Evolutionary conservation across 2,888 invertebrate genomes (phyloP), one percentile per base, ranked within the genome.

Genomic region (Ophion obscuratus): DNA sequence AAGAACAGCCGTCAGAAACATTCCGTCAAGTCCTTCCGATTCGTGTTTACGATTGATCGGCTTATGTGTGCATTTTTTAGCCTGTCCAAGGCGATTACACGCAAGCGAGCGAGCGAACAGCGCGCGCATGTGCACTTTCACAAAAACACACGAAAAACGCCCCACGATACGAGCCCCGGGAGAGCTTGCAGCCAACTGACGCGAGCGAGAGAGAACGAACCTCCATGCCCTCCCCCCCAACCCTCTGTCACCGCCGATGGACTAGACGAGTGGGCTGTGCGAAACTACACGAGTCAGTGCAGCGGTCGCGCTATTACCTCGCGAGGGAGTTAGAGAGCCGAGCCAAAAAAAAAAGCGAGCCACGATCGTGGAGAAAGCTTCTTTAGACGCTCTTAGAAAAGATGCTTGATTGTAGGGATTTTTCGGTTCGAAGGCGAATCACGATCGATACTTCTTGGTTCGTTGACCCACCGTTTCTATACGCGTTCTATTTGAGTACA

Each of bases 391-490:
- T 88, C 86, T 82, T 84, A 75, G 83, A 80, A 76, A 40, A 40
- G 44, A 44, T 75, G 11, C 40, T 40, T 47, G 14, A 47, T 64
- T 75, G 44, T 44, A 83, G 61, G 75, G 83, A 88, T n/a, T 44
- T 20, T 40, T 31, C 2, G 73, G 31, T 71, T 59, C 82, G 67
- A 83, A 74, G 85, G 74, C 89, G 90, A 90, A 90, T 90, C 89
- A 76, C 86, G 86, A 90, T 90, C 89, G 90, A 89, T 89, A 47
- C 11, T 9, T 76, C 85, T 59, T 85, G 87, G 90, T 86, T 81
- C 90, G 82, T 90, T 90, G 90, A 90, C 88, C 90, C 89, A 68
- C 59, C 66, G 20, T 81, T 84, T 75, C 59, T 84, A 81, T 66
- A 24, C 75, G 27, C 27, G 62, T 64, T 75, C 64, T 64, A 75